phyloP scores from a whole-genome alignment of 2,797 vertebrate genomes.

The Myiothlypis coronata region DNA sequence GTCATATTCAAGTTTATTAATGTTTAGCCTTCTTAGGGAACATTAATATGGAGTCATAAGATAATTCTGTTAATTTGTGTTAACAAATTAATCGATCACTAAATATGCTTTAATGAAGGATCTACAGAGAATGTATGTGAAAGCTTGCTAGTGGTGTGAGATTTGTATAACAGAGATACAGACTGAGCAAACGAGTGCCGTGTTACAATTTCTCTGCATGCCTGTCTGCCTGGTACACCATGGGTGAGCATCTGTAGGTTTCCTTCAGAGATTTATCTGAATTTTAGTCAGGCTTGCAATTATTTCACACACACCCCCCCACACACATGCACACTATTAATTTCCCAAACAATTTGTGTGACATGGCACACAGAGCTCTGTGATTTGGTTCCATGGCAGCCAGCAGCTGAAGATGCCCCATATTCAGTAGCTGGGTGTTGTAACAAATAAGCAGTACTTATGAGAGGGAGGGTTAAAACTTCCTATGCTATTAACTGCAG shows the following conservation, averaged over 20 bases:
- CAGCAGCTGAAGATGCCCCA: background rate
- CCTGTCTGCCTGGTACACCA: background rate
- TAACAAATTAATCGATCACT: conserved; percentile 41
- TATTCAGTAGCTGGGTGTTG: background rate
- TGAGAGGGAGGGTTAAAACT: background rate
- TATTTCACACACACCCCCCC: background rate
- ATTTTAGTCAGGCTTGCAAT: background rate
- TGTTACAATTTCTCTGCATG: background rate
- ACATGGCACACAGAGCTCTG: background rate
- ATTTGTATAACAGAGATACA: background rate
- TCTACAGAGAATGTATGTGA: background rate
- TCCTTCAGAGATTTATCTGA: background rate
- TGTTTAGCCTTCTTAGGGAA: background rate
- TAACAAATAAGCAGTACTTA: conserved; percentile 9
- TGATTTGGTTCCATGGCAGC: background rate
- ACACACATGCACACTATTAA: background rate
- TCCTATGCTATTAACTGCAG: background rate
- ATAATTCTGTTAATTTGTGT: background rate
- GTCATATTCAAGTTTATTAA: conserved; percentile 30
- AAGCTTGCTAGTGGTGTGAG: background rate
- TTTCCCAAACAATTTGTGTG: background rate
- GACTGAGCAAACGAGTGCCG: background rate
- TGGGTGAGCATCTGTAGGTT: background rate
- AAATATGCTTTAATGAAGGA: conserved; percentile 18
- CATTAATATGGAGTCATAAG: conserved; percentile 4